A percentile compares a stretch with the other conserved stretches of the same genome.
These are phyloP conservation scores for Aphidoletes aphidimyza DNA, from an alignment of 2,888 invertebrate genomes.

Conservation along the genomic window DNA sequence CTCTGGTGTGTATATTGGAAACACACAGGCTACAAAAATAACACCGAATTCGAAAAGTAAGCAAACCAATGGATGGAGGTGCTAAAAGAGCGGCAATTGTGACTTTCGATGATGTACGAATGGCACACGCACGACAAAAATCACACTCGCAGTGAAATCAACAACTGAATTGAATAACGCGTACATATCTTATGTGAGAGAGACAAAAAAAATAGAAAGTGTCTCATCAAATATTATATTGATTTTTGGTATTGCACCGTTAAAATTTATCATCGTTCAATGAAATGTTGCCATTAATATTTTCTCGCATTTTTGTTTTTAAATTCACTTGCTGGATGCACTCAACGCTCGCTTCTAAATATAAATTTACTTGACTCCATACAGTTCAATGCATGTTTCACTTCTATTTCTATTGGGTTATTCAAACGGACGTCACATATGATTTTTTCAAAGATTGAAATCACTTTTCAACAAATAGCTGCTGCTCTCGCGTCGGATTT, in stretches of 20 bases:
- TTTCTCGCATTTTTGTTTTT: too few relatives aligned
- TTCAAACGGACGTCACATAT: too few relatives aligned
- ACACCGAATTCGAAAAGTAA: background rate
- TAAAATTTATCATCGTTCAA: background rate
- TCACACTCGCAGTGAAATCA: background rate
- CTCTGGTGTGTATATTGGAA: background rate
- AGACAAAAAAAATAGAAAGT: conserved; percentile 19
- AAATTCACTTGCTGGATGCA: background rate
- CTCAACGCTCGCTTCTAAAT: too few relatives aligned
- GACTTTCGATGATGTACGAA: background rate
- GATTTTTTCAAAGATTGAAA: background rate
- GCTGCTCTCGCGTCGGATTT: too few relatives aligned
- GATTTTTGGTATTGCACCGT: background rate
- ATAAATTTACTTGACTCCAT: too few relatives aligned
- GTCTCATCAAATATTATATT: background rate
- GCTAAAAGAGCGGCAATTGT: conserved; percentile 37
- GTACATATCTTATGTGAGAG: background rate
- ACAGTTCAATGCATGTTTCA: too few relatives aligned
- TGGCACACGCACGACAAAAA: conserved; percentile 12
- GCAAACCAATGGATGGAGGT: background rate
- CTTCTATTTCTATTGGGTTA: too few relatives aligned
- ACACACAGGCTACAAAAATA: background rate
- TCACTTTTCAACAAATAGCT: background rate
- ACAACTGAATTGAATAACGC: background rate
- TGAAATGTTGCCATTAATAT: background rate